Evolutionary conservation across 2,113 vertebrate genomes (phyloP).

Genomic region (Sarotherodon lohbergeri): DNA sequence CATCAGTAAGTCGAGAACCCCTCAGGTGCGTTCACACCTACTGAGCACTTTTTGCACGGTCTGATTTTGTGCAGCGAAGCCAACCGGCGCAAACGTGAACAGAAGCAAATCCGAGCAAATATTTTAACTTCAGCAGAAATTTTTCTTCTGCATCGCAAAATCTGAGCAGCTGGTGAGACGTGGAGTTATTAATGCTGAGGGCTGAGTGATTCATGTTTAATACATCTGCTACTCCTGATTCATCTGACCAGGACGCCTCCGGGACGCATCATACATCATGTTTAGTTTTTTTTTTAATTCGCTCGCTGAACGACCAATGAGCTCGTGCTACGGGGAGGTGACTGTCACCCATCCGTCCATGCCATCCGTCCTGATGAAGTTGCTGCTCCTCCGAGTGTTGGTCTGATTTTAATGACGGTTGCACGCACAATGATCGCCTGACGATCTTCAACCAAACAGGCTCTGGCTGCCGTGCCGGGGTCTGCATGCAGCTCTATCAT

Average conservation of each 20-base stretch:
- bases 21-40: neutral
- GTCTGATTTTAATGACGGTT: fast-evolving
- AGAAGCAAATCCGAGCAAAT: neutral
- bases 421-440: neutral
- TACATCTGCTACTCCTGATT: neutral
- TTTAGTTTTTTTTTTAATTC: neutral
- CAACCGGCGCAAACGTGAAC: neutral
- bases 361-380: neutral
- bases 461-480: neutral
- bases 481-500: too few relatives aligned
- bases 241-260: neutral
- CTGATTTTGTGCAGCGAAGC: neutral
- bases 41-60: neutral
- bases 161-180: neutral
- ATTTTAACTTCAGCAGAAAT: fast-evolving
- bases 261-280: neutral
- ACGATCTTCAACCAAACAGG: neutral
- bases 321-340: neutral
- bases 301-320: neutral
- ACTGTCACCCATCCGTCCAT: neutral
- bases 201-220: fast-evolving
- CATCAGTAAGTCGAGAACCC: neutral
- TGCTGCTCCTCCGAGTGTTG: neutral
- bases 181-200: neutral
- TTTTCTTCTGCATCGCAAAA: neutral